phyloP scores from a whole-genome alignment of 2,113 vertebrate species.

The Tachysurus vachellii region DNA sequence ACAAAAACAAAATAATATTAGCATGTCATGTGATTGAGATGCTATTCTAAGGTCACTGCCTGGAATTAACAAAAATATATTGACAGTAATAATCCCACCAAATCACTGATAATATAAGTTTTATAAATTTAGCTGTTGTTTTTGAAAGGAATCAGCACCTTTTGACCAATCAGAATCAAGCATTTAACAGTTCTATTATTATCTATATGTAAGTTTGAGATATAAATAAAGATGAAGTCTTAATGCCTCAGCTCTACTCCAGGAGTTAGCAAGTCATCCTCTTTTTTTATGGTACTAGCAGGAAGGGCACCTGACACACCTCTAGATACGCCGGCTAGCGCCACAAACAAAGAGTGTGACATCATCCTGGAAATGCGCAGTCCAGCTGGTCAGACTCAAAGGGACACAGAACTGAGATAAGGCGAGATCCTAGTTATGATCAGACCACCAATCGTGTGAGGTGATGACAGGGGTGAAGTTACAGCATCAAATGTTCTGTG shows the following conservation, averaged over 20 bases:
- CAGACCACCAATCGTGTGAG: slow-evolving; percentile 34
- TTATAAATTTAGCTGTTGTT: not conserved
- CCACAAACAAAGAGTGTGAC: slow-evolving; percentile 50
- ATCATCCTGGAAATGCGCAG: slow-evolving; percentile 51
- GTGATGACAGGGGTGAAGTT: slow-evolving; percentile 48
- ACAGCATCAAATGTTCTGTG: slow-evolving; percentile 19
- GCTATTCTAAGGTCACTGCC: not conserved
- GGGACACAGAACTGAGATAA: slow-evolving; percentile 45
- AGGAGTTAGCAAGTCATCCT: too few species aligned
- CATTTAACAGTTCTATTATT: not conserved
- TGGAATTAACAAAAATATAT: not conserved
- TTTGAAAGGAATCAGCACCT: not conserved
- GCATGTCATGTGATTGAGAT: not conserved
- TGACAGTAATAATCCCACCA: not conserved
- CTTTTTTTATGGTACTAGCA: slow-evolving; percentile 13
- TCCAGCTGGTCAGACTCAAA: slow-evolving; percentile 41
- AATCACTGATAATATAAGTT: not conserved
- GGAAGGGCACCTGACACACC: slow-evolving; percentile 48
- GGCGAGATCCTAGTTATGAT: slow-evolving; percentile 39
- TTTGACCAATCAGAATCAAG: not conserved
- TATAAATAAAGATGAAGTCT: not conserved
- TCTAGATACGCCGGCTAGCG: slow-evolving; percentile 17
- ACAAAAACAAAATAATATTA: not conserved
- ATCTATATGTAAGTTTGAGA: not conserved
- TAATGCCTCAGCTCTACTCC: not conserved